These are phyloP conservation scores for Sinodicranocentrus sp. DNA, from an alignment of 2,888 invertebrate genomes.

Conservation along the genomic window DNA sequence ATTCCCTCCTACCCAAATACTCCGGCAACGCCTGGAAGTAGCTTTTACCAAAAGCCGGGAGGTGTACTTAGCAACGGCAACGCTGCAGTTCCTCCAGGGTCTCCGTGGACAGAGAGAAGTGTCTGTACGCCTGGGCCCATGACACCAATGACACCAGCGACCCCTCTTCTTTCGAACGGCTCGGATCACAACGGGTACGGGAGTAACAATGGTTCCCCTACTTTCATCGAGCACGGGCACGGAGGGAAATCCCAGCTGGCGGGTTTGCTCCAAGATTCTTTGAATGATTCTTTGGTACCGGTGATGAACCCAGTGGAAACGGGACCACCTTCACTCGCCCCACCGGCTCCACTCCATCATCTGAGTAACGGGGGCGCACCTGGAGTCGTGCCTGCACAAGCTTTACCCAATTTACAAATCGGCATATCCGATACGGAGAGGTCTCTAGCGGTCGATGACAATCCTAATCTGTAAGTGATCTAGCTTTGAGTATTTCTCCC, in stretches of 20 bases:
- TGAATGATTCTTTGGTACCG: conserved; percentile 31
- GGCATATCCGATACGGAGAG: conserved; percentile 47
- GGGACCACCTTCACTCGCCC: neutral
- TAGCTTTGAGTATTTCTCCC: neutral
- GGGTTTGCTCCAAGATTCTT: conserved; percentile 39
- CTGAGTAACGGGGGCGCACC: too few relatives aligned
- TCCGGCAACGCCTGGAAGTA: conserved; percentile 61
- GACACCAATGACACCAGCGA: conserved; percentile 61
- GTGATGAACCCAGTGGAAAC: conserved; percentile 42
- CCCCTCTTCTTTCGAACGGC: conserved; percentile 46
- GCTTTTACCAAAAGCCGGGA: conserved; percentile 56
- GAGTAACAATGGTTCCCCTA: conserved; percentile 50
- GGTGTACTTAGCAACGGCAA: conserved; percentile 18
- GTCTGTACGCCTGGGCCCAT: conserved; percentile 64
- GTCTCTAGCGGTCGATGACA: conserved; percentile 40
- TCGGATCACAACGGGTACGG: conserved; percentile 33
- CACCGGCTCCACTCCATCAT: conserved; percentile 32
- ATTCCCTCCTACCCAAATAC: conserved; percentile 62
- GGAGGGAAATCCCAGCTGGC: conserved; percentile 28
- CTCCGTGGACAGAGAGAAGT: conserved; percentile 63
- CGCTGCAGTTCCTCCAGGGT: conserved; percentile 54
- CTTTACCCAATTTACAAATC: conserved; percentile 12
- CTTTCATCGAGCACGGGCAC: conserved; percentile 19
- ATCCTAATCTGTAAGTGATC: conserved; percentile 63
- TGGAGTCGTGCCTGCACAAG: conserved; percentile 22